A percentile compares a stretch with the other conserved stretches of the same genome.
phyloP scores from a whole-genome alignment of 2,797 vertebrate species.

The Platyrinchus mystaceus region DNA sequence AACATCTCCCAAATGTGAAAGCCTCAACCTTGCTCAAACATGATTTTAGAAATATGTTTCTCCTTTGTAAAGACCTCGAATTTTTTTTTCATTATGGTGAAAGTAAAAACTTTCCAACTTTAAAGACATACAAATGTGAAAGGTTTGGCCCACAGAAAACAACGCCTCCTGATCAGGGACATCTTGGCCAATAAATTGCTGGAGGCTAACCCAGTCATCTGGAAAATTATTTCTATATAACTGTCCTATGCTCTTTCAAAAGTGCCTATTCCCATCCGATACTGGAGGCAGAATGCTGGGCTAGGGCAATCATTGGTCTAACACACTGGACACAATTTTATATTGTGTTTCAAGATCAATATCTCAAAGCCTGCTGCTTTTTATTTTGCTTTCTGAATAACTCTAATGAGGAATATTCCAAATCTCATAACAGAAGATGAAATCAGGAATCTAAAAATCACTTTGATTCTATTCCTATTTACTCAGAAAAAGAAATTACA shows the following conservation, averaged over 20 bases:
- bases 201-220: not conserved
- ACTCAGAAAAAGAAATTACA: not conserved
- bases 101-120: not conserved
- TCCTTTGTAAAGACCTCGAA: not conserved
- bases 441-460: not conserved
- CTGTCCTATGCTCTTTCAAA: not conserved
- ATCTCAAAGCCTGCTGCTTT: not conserved
- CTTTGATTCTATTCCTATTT: not conserved
- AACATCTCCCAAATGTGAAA: not conserved
- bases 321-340: not conserved
- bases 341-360: not conserved
- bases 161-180: not conserved
- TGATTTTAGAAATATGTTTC: not conserved
- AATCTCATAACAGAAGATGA: not conserved
- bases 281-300: not conserved
- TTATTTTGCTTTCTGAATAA: not conserved
- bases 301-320: accelerated
- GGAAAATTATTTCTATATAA: not conserved
- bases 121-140: not conserved
- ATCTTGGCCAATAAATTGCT: not conserved
- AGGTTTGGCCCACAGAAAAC: not conserved
- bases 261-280: not conserved
- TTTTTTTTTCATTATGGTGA: not conserved
- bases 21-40: not conserved
- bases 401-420: not conserved